Evolutionary conservation across 2,888 invertebrate species (phyloP).

Genomic region (Chouioia cunea): DNA sequence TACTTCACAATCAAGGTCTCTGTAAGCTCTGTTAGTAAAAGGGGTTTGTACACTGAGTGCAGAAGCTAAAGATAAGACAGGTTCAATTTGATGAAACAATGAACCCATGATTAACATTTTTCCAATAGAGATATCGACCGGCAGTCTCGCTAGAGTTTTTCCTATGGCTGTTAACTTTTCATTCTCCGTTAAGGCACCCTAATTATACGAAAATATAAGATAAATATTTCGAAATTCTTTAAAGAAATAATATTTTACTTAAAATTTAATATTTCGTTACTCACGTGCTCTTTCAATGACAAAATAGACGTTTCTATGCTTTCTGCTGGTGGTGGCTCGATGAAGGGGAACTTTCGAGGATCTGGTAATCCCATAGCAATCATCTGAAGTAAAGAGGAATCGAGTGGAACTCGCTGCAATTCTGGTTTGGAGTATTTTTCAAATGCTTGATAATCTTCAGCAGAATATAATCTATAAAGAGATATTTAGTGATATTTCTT

Average conservation of each 20-base stretch:
- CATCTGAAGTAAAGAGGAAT: conserved; percentile 92
- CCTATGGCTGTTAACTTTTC: conserved; percentile 90
- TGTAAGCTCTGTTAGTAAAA: conserved; percentile 88
- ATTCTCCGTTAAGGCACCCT: conserved; percentile 84
- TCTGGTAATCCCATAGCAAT: conserved; percentile 93
- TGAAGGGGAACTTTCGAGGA: conserved; percentile 92
- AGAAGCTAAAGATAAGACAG: conserved; percentile 90
- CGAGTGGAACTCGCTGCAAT: conserved; percentile 93
- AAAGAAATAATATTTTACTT: too few relatives aligned
- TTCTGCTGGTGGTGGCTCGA: conserved; percentile 89
- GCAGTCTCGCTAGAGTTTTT: conserved; percentile 86
- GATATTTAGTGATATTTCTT: not conserved
- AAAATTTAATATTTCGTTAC: conserved; percentile 51
- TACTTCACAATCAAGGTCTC: conserved; percentile 87
- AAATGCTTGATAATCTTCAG: conserved; percentile 83
- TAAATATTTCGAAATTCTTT: too few relatives aligned
- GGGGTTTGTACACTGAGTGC: conserved; percentile 94
- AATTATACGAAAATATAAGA: conserved; percentile 49
- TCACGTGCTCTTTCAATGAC: conserved; percentile 87
- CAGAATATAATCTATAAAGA: conserved; percentile 80
- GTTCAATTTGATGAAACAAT: conserved; percentile 88
- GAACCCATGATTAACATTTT: conserved; percentile 96
- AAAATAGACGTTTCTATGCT: conserved; percentile 89
- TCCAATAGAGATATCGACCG: conserved; percentile 94
- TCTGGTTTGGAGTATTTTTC: conserved; percentile 92